Evolutionary conservation across 2,113 vertebrate genomes (phyloP).

Genomic region (Paradoxurus hermaphroditus): DNA sequence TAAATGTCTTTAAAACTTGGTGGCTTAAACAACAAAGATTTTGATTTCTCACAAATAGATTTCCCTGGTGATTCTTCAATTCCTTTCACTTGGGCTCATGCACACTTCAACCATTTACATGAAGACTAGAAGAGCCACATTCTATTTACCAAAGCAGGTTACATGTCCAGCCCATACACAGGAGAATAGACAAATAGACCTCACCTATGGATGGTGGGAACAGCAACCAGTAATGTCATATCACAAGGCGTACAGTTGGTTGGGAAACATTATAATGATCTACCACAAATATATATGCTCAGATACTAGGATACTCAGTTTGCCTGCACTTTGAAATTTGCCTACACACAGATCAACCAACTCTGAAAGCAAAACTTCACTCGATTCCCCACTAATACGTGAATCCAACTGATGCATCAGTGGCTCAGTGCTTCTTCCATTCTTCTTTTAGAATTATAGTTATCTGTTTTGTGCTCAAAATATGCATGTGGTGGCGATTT

Average conservation of each 20-base stretch:
- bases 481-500: constrained; percentile 80
- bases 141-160: neutral
- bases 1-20: neutral
- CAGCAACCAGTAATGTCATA: neutral
- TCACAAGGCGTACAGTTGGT: neutral
- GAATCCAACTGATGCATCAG: constrained; percentile 74
- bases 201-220: neutral
- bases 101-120: neutral
- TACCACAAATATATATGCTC: neutral
- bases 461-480: constrained; percentile 81
- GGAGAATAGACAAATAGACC: neutral
- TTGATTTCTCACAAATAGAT: neutral
- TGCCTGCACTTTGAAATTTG: neutral
- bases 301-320: neutral
- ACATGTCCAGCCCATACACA: neutral
- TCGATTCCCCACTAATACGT: constrained; percentile 21
- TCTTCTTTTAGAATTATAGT: constrained; percentile 71
- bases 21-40: neutral
- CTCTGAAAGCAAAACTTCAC: neutral
- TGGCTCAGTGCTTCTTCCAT: constrained; percentile 63
- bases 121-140: neutral
- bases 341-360: neutral
- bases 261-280: neutral
- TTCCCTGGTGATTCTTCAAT: neutral
- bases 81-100: neutral